A percentile compares a stretch with the other conserved stretches of the same genome.
Evolutionary conservation across 1,140 invertebrate species (phyloP).

Genomic region (Calycopis cecrops): DNA sequence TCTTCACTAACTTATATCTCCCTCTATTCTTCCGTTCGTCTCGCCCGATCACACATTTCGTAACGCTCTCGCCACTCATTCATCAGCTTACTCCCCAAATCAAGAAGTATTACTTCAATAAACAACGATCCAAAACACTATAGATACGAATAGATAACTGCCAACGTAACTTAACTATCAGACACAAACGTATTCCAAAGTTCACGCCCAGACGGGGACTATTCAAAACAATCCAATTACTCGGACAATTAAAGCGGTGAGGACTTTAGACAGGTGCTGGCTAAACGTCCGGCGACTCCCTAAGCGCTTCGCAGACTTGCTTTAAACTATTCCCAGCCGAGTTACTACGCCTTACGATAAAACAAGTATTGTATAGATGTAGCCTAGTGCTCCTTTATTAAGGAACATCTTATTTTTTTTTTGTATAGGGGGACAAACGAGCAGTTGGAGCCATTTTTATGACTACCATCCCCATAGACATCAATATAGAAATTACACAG

Average conservation of each 20-base stretch:
- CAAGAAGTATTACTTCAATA: too few relatives aligned
- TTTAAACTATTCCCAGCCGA: conserved; percentile 25
- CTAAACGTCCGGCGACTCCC: conserved; percentile 17
- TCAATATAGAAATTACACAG: too few relatives aligned
- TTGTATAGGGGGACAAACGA: too few relatives aligned
- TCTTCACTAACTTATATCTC: too few relatives aligned
- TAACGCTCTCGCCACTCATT: too few relatives aligned
- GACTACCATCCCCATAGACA: too few relatives aligned
- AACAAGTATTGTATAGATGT: neutral
- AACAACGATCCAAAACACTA: too few relatives aligned
- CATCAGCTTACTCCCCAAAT: too few relatives aligned
- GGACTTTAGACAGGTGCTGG: conserved; percentile 38
- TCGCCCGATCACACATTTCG: too few relatives aligned
- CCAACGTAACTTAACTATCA: neutral
- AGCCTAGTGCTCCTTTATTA: neutral
- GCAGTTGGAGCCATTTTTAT: too few relatives aligned
- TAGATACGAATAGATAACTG: neutral
- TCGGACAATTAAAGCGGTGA: conserved; percentile 44
- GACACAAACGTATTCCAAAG: conserved; percentile 1
- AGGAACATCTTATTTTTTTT: neutral
- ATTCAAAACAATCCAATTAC: conserved; percentile 46
- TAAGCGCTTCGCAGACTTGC: conserved; percentile 17
- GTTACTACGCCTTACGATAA: neutral
- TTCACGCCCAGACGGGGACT: conserved; percentile 9
- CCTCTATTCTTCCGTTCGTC: too few relatives aligned